Percentiles rank a stretch among this genome's conserved stretches.
phyloP scores from a whole-genome alignment of 2,888 invertebrate genomes.

The Alloscopus bannaensis region DNA sequence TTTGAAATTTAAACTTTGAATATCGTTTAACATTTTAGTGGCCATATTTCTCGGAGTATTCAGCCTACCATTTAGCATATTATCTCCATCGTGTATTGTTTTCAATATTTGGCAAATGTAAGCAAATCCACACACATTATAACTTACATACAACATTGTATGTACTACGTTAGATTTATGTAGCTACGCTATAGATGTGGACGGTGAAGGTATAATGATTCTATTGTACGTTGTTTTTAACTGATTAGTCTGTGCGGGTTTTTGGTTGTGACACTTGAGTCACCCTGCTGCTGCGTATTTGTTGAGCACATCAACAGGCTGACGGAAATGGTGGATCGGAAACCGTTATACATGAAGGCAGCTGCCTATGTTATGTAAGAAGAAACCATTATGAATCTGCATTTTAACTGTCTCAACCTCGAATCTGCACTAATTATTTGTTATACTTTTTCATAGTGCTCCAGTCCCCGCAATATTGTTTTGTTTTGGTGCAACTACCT shows the following conservation, averaged over 20 bases:
- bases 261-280: constrained; percentile 91
- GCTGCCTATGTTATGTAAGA: constrained; percentile 90
- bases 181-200: no score
- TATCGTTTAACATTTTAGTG: constrained; percentile 79
- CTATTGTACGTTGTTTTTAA: neutral
- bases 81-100: constrained; percentile 82
- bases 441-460: constrained; percentile 79
- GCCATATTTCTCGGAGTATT: constrained; percentile 88
- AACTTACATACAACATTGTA: no score
- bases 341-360: constrained; percentile 94
- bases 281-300: constrained; percentile 98
- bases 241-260: constrained; percentile 85
- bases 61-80: constrained; percentile 80
- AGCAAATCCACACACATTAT: no score
- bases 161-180: no score
- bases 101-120: constrained; percentile 90
- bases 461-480: constrained; percentile 88
- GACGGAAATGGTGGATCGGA: constrained; percentile 82
- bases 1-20: constrained; percentile 5
- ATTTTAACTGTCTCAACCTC: no score
- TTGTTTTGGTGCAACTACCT: constrained; percentile 84
- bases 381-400: constrained; percentile 25
- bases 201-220: neutral
- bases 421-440: constrained; percentile 7
- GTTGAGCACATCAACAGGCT: constrained; percentile 90